Conservation (phyloP, 1,140 invertebrate species). For the Heterodera schachtii region DNA sequence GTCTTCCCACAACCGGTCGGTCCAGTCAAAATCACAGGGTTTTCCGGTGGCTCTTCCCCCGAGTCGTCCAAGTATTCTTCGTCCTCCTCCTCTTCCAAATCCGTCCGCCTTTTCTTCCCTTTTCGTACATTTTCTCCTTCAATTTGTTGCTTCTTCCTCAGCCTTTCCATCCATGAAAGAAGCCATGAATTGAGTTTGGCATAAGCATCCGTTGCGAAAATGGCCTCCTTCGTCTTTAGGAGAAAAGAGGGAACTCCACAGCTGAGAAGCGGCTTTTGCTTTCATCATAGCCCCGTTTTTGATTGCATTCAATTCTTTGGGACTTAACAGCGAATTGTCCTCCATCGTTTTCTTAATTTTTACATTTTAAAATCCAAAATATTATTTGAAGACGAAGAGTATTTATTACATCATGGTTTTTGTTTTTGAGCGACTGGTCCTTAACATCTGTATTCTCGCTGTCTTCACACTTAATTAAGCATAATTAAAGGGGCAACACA, state of each 20-base stretch:
- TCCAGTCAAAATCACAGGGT: conserved; percentile 18
- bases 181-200: conserved; percentile 11
- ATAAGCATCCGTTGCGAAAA: conserved; percentile 17
- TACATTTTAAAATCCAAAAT: too few species aligned
- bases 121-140: conserved; percentile 9
- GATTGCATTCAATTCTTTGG: not conserved
- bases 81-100: conserved; percentile 19
- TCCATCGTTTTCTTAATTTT: not conserved
- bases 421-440: not conserved
- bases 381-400: too few species aligned
- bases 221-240: conserved; percentile 3
- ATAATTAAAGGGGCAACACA: too few species aligned
- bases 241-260: conserved; percentile 12
- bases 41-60: not conserved
- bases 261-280: not conserved
- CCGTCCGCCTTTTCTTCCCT: conserved; percentile 22
- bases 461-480: not conserved
- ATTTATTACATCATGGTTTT: too few species aligned
- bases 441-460: too few species aligned
- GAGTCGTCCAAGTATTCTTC: conserved; percentile 12
- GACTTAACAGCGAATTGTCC: not conserved
- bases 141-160: not conserved
- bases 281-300: conserved; percentile 4
- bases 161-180: not conserved
- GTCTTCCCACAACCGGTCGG: conserved; percentile 19